Percentiles rank a stretch among this genome's conserved stretches.
Conservation (phyloP, 2,797 vertebrate species). For the Halcyon leucocephala region DNA sequence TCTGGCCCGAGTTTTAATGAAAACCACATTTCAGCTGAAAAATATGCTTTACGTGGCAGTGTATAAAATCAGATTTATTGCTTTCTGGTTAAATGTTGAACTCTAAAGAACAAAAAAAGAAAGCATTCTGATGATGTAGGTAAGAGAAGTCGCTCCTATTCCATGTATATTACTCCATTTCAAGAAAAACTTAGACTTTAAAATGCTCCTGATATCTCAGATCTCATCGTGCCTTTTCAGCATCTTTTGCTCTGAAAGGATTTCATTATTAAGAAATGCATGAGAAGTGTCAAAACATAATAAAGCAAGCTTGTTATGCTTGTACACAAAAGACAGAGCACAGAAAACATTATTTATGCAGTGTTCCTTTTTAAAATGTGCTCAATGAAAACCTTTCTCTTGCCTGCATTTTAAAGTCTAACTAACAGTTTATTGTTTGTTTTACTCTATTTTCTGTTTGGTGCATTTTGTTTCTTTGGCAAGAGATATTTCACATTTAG, state of each 20-base stretch:
- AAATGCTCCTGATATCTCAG: background rate
- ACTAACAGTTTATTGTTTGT: slow-evolving; percentile 67
- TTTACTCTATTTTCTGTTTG: slow-evolving; percentile 70
- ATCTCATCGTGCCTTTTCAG: background rate
- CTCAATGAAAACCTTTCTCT: slow-evolving; percentile 20
- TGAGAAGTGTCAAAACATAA: slow-evolving; percentile 52
- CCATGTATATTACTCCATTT: background rate
- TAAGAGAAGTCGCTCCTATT: background rate
- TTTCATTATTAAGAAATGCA: slow-evolving; percentile 67
- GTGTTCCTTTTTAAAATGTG: background rate
- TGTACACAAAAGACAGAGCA: slow-evolving; percentile 50
- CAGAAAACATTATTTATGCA: background rate
- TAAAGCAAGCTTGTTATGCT: slow-evolving; percentile 33
- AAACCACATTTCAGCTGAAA: slow-evolving; percentile 87
- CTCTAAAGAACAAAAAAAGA: background rate
- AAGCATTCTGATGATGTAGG: background rate
- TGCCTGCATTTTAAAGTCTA: slow-evolving; percentile 43
- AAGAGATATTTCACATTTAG: slow-evolving; percentile 66
- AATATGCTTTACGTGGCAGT: slow-evolving; percentile 82
- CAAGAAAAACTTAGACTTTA: slow-evolving; percentile 7
- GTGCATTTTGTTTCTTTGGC: slow-evolving; percentile 66
- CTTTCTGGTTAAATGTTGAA: slow-evolving; percentile 57
- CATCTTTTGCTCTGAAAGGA: slow-evolving; percentile 28
- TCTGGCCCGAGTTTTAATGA: slow-evolving; percentile 84
- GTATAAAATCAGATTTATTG: slow-evolving; percentile 68